Conservation (phyloP, 2,888 invertebrate species). For the Synergus itoensis region DNA sequence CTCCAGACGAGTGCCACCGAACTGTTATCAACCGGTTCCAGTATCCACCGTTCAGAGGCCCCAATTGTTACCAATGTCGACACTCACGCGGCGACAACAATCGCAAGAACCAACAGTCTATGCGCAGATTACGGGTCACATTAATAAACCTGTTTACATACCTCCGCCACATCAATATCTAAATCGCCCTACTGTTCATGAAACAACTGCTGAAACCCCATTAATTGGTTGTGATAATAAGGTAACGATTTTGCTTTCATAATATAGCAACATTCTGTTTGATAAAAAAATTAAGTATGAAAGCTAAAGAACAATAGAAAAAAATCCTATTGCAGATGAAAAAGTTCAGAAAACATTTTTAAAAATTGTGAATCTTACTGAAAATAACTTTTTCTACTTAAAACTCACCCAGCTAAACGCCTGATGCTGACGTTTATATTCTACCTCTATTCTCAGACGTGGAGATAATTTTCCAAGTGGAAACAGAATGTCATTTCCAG, state of each 20-base stretch:
- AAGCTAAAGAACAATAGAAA: no score
- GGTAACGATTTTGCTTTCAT: constrained; percentile 56
- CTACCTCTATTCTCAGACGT: no score
- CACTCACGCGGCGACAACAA: constrained; percentile 71
- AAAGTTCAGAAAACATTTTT: no score
- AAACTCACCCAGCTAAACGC: no score
- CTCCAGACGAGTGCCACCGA: constrained; percentile 72
- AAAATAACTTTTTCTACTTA: no score
- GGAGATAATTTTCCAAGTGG: no score
- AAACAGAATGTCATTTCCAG: no score
- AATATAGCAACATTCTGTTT: no score
- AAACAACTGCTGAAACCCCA: constrained; percentile 74
- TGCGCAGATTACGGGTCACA: constrained; percentile 72
- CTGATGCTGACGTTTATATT: no score
- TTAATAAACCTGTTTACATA: constrained; percentile 72
- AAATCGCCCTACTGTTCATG: constrained; percentile 66
- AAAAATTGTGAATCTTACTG: no score
- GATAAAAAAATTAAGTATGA: no score
- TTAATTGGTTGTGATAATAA: constrained; percentile 75
- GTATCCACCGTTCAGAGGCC: constrained; percentile 70
- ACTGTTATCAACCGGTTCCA: constrained; percentile 74
- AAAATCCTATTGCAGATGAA: no score
- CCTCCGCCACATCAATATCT: constrained; percentile 73
- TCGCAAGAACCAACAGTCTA: constrained; percentile 72
- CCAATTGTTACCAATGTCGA: constrained; percentile 74